These are phyloP conservation scores for Crocidura indochinensis DNA, from an alignment of 2,797 vertebrate species.

Conservation along the genomic window DNA sequence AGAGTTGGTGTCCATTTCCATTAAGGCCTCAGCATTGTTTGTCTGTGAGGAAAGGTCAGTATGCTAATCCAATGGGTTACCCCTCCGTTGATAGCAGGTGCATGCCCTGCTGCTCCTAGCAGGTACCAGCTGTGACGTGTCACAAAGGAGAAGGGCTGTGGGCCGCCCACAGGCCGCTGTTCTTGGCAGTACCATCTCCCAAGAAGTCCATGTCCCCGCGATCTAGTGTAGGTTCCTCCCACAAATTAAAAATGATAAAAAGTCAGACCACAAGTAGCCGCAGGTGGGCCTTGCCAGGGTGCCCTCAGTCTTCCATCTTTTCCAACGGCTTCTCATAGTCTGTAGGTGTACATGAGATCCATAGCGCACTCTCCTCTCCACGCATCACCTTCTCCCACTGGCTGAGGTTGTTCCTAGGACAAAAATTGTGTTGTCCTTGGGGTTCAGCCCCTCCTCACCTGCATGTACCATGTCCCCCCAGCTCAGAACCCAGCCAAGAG, in stretches of 20 bases:
- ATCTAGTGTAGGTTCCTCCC: constrained; percentile 80
- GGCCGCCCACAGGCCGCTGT: background rate
- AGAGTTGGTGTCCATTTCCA: constrained; percentile 88
- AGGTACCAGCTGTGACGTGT: background rate
- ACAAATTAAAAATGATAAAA: constrained; percentile 71
- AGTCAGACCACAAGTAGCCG: constrained; percentile 30
- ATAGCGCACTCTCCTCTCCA: constrained; percentile 92
- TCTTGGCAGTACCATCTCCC: constrained; percentile 67
- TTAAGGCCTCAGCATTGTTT: constrained; percentile 93
- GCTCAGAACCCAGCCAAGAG: no score
- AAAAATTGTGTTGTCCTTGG: background rate
- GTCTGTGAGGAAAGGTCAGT: constrained; percentile 88
- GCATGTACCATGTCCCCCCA: no score
- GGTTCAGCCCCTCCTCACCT: no score
- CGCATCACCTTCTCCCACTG: constrained; percentile 97
- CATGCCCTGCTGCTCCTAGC: background rate
- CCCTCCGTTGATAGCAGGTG: background rate
- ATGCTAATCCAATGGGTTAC: constrained; percentile 82
- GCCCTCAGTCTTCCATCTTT: constrained; percentile 95
- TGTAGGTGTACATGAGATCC: constrained; percentile 86
- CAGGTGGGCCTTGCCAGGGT: background rate
- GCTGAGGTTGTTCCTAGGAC: constrained; percentile 95
- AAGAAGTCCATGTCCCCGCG: constrained; percentile 67
- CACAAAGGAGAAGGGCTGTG: no score
- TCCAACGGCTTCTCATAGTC: constrained; percentile 92